Percentiles rank a stretch among this genome's conserved stretches.
Evolutionary conservation across 2,113 vertebrate species (phyloP).

Genomic region (Ifrita kowaldi): DNA sequence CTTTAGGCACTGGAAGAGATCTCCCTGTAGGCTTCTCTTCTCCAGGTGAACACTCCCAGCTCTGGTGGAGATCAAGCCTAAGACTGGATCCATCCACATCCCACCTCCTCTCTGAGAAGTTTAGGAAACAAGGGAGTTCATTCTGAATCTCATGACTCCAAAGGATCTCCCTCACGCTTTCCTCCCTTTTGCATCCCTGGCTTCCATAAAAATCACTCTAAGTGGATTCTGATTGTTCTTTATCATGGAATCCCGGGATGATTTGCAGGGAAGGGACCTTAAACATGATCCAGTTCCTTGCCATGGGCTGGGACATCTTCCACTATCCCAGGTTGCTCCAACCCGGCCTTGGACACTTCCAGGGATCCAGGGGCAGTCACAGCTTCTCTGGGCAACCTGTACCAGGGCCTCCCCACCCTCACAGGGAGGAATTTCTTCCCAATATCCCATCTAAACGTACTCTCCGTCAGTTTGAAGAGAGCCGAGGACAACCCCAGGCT

Average conservation of each 20-base stretch:
- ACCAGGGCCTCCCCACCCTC: background rate
- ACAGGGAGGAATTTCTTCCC: too few species aligned
- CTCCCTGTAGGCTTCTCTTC: background rate
- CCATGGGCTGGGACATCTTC: background rate
- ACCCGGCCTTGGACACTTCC: too few species aligned
- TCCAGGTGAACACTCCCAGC: background rate
- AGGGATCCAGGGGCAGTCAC: background rate
- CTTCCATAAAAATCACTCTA: background rate
- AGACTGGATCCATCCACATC: background rate
- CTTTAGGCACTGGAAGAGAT: background rate
- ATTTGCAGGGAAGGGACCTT: background rate
- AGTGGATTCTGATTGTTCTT: background rate
- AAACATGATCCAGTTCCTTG: background rate
- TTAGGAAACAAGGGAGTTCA: background rate
- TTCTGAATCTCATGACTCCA: background rate
- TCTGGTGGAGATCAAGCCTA: background rate
- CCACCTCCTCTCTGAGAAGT: background rate
- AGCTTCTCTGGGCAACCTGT: background rate
- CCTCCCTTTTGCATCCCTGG: background rate
- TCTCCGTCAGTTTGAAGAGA: background rate
- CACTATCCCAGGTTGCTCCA: background rate
- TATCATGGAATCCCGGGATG: background rate
- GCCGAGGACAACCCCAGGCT: background rate
- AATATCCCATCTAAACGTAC: fast-evolving
- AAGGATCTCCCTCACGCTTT: background rate